These are phyloP conservation scores for Pachycephala philippinensis DNA, from an alignment of 2,113 vertebrate species.

Conservation along the genomic window DNA sequence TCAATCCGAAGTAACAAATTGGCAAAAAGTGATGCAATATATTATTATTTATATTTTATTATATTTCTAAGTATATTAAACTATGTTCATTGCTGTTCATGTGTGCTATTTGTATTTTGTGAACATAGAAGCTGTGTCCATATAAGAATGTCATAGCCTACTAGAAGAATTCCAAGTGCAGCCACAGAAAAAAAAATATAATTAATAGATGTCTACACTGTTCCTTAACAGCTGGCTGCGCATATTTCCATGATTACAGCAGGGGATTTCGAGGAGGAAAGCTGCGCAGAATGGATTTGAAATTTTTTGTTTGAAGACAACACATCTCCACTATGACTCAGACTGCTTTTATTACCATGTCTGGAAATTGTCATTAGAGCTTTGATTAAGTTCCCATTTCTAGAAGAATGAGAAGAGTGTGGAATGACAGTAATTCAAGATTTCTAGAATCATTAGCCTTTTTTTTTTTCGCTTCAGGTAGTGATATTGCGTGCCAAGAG, in stretches of 20 bases:
- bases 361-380: constrained; percentile 2
- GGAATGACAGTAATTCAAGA: neutral
- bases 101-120: neutral
- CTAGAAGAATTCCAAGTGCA: neutral
- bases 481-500: neutral
- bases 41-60: neutral
- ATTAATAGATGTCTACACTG: neutral
- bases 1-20: neutral
- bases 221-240: neutral
- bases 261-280: neutral
- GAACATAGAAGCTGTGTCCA: neutral
- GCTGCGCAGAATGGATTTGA: neutral
- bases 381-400: constrained; percentile 25
- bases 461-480: neutral
- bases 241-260: neutral
- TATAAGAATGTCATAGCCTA: neutral
- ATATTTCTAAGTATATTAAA: neutral
- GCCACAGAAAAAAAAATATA: neutral
- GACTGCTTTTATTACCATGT: constrained; percentile 2
- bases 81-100: neutral
- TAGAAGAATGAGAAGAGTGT: neutral
- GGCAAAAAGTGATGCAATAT: neutral
- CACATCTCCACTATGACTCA: neutral
- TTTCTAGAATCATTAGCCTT: neutral
- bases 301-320: constrained; percentile 9